Evolutionary conservation across 2,113 vertebrate genomes (phyloP).

Genomic region (Romanogobio albipinnatus): DNA sequence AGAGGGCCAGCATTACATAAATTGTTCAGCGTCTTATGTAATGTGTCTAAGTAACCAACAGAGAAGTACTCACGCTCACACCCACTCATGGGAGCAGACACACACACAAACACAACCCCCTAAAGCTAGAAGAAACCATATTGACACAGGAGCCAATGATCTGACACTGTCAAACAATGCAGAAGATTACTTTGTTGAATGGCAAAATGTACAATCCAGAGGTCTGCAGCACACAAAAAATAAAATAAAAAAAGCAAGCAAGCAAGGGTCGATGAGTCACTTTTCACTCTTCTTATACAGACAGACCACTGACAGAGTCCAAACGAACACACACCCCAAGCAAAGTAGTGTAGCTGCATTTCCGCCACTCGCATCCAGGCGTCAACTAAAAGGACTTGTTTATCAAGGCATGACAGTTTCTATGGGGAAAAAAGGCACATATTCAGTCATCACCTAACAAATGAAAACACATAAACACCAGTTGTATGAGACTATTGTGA

Average conservation of each 20-base stretch:
- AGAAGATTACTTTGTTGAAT: constrained; percentile 20
- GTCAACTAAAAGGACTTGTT: constrained; percentile 4
- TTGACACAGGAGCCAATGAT: constrained; percentile 12
- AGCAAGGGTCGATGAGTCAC: constrained; percentile 54
- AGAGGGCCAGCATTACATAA: constrained; percentile 47
- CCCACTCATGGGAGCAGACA: constrained; percentile 9
- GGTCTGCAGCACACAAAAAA: constrained; percentile 34
- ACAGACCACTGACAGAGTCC: constrained; percentile 37
- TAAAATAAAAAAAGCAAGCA: constrained; percentile 45
- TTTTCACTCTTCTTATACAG: constrained; percentile 56
- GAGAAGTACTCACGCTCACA: constrained; percentile 14
- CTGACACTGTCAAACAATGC: constrained; percentile 17
- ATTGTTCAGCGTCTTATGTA: constrained; percentile 44
- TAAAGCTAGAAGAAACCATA: constrained; percentile 25
- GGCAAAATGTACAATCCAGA: constrained; percentile 42
- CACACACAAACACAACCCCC: constrained; percentile 44
- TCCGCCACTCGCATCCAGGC: constrained; percentile 1
- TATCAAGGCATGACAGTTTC: constrained; percentile 12
- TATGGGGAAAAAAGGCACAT: not conserved
- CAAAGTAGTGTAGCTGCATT: not conserved
- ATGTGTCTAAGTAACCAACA: constrained; percentile 51
- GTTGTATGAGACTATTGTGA: not conserved
- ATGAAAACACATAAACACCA: constrained; percentile 35
- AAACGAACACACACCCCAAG: constrained; percentile 31
- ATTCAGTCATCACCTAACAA: constrained; percentile 22